Evolutionary conservation across 2,797 vertebrate species (phyloP), one percentile per base, ranked within the genome.

Genomic region (Macrochelys suwanniensis): DNA sequence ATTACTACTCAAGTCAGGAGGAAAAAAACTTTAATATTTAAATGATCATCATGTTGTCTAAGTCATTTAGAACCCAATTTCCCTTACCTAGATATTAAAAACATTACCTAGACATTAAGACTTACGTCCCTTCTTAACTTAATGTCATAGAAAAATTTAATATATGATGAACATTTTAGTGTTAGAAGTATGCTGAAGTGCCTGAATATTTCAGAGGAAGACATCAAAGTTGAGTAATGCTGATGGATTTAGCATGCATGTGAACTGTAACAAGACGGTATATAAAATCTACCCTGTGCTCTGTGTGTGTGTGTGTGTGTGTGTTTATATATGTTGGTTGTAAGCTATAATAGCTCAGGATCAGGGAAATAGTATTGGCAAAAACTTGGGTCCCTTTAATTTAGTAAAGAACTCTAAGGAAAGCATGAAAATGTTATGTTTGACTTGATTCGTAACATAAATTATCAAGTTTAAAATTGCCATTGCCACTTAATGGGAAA

Each of bases 401-500:
- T 88, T 96, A 96, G 77, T 87, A 78, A 65, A 3, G 0, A 71
- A 26, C 76, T 90, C 87, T 76, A 83, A 95, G 89, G 56, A 68
- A 95, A 94, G 59, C 21, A 79, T 53, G 6, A 91, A 86, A 92
- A 80, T 74, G 80, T 92, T 84, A 77, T 50, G 68, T 93, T 96
- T 96, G 71, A 95, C 94, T 95, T 88, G 89, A 59, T 90, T 96
- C 49, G 51, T 92, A 65, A 96, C 82, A 45, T 89, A 88, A 91
- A 88, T 92, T 93, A 92, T 74, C 85, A 85, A 92, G 33, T 92
- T 95, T 96, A 84, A 92, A 96, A 93, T 97, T 54, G 77, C 42
- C 93, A 90, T 93, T 94, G 91, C 89, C 28, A 85, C 91, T 97
- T 97, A 92, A 89, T 82, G 17, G 93, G 91, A 79, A 85, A 89